Conservation (phyloP, 2,797 vertebrate species). For the Hephaestus fuliginosus region DNA sequence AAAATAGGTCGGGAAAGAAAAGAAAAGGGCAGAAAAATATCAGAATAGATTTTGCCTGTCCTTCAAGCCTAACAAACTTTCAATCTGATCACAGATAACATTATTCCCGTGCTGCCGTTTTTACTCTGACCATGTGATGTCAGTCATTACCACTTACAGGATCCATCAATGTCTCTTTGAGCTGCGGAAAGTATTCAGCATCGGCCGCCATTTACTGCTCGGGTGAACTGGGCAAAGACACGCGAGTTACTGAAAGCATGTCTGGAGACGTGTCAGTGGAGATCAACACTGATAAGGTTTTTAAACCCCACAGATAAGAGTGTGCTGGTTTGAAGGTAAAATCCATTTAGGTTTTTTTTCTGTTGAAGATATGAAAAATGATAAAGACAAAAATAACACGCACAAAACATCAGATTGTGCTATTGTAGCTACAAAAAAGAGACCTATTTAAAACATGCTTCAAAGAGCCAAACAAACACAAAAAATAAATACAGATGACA, state of each 20-base stretch:
- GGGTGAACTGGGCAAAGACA: conserved; percentile 22
- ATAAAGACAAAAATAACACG: conserved; percentile 26
- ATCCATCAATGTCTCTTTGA: conserved; percentile 59
- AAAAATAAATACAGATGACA: conserved; percentile 30
- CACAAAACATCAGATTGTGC: conserved; percentile 3
- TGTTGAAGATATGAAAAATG: conserved; percentile 23
- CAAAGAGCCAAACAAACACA: conserved; percentile 41
- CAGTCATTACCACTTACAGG: conserved; percentile 47
- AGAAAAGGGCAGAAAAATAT: not conserved
- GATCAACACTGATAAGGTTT: conserved; percentile 29
- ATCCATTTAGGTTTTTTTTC: conserved; percentile 13
- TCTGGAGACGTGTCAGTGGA: conserved; percentile 6
- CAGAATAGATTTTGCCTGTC: conserved; percentile 28
- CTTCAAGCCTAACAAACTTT: conserved; percentile 48
- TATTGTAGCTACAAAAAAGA: conserved; percentile 4
- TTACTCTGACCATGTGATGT: conserved; percentile 47
- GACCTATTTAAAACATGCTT: conserved; percentile 41
- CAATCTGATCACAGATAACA: conserved; percentile 50
- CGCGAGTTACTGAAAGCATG: conserved; percentile 12
- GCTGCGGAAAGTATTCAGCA: conserved; percentile 37
- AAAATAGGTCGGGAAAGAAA: conserved; percentile 18
- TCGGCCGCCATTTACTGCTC: conserved; percentile 19
- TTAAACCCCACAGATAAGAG: conserved; percentile 28
- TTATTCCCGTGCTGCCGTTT: conserved; percentile 58
- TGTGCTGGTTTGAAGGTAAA: conserved; percentile 28